phyloP scores from a whole-genome alignment of 2,888 invertebrate species.

The Sclerodermus sp. region DNA sequence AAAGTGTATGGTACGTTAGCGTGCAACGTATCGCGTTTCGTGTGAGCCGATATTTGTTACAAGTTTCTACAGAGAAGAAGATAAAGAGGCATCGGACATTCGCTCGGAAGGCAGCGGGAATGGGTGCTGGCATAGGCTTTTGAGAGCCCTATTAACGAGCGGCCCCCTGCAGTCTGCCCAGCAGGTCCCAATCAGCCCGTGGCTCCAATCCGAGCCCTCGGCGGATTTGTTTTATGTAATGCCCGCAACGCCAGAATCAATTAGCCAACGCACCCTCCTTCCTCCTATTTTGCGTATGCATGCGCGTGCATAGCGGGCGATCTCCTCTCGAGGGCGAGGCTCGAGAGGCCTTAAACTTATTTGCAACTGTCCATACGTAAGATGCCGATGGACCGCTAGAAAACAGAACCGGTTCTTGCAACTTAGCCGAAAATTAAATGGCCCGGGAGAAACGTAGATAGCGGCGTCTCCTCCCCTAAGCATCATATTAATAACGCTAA shows the following conservation, averaged over 20 bases:
- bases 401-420: slow-evolving; percentile 34
- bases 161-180: slow-evolving; percentile 40
- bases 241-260: slow-evolving; percentile 46
- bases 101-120: slow-evolving; percentile 17
- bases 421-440: slow-evolving; percentile 39
- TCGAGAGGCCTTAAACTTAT: slow-evolving; percentile 21
- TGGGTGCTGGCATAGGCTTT: slow-evolving; percentile 30
- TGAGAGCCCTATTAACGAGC: slow-evolving; percentile 46
- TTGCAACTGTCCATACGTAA: slow-evolving; percentile 29
- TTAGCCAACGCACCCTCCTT: slow-evolving; percentile 34
- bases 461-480: slow-evolving; percentile 14
- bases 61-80: slow-evolving; percentile 16
- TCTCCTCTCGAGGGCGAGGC: slow-evolving; percentile 8
- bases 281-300: slow-evolving; percentile 42
- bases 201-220: slow-evolving; percentile 28
- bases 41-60: slow-evolving; percentile 37
- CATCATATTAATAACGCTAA: slow-evolving; percentile 12
- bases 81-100: slow-evolving; percentile 9
- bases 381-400: slow-evolving; percentile 16
- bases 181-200: slow-evolving; percentile 41
- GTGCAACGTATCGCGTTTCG: slow-evolving; percentile 33
- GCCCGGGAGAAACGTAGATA: slow-evolving; percentile 19
- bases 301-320: slow-evolving; percentile 23
- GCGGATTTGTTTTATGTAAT: slow-evolving; percentile 46
- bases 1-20: slow-evolving; percentile 10